These are phyloP conservation scores for Anolis apletophallus DNA, from an alignment of 2,797 vertebrate species.

Conservation along the genomic window DNA sequence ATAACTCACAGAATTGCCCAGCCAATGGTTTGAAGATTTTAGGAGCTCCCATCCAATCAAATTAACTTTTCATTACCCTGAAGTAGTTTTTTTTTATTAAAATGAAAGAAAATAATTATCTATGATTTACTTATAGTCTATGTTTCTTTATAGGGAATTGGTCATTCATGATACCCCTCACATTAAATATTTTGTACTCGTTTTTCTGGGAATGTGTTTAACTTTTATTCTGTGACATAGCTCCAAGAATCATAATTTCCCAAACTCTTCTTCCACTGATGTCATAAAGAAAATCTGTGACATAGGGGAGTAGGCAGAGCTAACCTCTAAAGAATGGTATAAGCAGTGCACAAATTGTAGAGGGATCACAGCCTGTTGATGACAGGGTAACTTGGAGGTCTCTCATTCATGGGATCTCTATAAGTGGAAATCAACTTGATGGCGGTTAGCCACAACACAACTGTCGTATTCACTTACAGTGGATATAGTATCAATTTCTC, in stretches of 20 bases:
- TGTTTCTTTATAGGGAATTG: background rate
- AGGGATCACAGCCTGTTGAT: background rate
- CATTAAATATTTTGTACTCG: background rate
- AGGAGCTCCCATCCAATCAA: no score
- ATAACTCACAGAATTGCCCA: no score
- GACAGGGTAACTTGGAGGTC: background rate
- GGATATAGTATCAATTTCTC: background rate
- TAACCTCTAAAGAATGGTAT: slow-evolving; percentile 10
- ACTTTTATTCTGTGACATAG: background rate
- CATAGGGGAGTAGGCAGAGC: background rate
- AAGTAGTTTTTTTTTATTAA: background rate
- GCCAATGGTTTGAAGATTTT: no score
- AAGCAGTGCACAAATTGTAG: background rate
- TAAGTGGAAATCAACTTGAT: no score
- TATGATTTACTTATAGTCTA: background rate
- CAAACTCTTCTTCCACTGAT: slow-evolving; percentile 18
- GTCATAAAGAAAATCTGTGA: slow-evolving; percentile 7
- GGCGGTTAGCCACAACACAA: no score
- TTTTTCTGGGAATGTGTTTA: background rate
- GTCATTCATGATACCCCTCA: background rate
- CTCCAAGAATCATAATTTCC: slow-evolving; percentile 2
- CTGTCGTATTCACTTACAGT: no score
- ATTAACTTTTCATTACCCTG: no score
- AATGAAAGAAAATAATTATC: background rate
- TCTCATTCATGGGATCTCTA: no score